Evolutionary conservation across 1,140 invertebrate genomes (phyloP), one percentile per base, ranked within the genome.

Genomic region (Solenopsis invicta): DNA sequence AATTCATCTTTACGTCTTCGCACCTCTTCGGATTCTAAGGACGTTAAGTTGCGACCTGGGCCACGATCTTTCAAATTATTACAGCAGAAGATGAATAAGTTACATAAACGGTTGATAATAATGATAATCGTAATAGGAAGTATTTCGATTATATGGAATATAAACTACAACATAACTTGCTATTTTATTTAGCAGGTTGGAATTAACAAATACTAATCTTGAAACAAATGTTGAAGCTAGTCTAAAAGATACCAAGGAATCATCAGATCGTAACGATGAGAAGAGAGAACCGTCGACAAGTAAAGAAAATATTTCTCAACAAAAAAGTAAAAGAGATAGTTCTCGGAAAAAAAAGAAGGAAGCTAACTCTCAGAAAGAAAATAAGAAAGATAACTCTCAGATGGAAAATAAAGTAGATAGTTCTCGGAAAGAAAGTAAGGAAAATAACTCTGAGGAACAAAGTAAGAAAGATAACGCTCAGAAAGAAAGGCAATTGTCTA

Each of bases 11-110:
- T 56, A 41, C 8, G 4, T 41, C 41, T 41, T 41, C 41, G 0
- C 10, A 56, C 1, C 29, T 45, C 18, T 29, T 61, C 59, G 54
- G 24, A 81, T 74, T 67, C 45, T 66, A 4, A 34, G 34, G 64
- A 41, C 4, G 1, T 89, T 56, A 91, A 81, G 48, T 34, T 90
- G 72, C 90, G 92, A 54, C 93, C 94, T 13, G 94, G 94, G 13
- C 94, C 94, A 21, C 90, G 88, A 24, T 93, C 90, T 18, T 95
- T 92, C 18, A 95, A 95, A 86, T 69, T 95, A 86, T 69, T 95
- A 45, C 88, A 78, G 18, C 93, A 93, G 54, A 81, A 92, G 61
- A 67, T 88, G 12, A 29, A 74, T 72, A 24, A 45, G n/a, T 41
- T 37, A 59, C 3, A 56, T 34, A 34, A 78, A 78, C 24, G 62